Conservation (phyloP, 2,113 vertebrate genomes). For the Montifringilla adamsi region DNA sequence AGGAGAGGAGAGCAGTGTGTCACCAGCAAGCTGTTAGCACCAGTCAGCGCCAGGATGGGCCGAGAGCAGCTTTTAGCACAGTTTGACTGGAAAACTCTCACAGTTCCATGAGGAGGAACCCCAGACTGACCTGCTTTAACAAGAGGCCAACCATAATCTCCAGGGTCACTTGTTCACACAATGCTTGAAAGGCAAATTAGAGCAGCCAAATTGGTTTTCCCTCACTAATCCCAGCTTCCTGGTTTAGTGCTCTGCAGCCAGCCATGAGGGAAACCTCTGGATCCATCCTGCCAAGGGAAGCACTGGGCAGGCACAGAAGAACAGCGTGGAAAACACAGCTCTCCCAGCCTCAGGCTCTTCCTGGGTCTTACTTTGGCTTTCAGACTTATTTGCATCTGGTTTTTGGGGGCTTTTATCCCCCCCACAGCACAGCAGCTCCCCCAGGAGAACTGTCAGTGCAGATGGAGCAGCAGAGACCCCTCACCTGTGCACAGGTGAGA, state of each 20-base stretch:
- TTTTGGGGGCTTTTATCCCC: not conserved
- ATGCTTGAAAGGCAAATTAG: not conserved
- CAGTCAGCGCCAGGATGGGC: not conserved
- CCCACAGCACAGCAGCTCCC: not conserved
- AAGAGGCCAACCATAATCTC: constrained; percentile 21
- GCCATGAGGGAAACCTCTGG: rapidly evolving
- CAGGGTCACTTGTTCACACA: not conserved
- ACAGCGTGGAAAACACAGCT: rapidly evolving
- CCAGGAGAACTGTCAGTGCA: not conserved
- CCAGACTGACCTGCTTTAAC: not conserved
- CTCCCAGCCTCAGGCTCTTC: not conserved
- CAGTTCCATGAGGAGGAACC: not conserved
- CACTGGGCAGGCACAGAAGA: rapidly evolving
- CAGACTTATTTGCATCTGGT: not conserved
- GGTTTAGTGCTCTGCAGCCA: not conserved
- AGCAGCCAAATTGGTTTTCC: not conserved
- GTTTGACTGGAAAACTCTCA: not conserved
- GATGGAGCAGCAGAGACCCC: not conserved
- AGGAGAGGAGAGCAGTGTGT: not conserved
- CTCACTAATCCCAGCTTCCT: not conserved
- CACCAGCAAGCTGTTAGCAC: not conserved
- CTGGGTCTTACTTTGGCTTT: rapidly evolving
- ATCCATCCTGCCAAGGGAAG: not conserved
- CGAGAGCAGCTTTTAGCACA: not conserved
- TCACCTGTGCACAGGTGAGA: not conserved